phyloP scores from a whole-genome alignment of 2,797 vertebrate genomes.

The Eulemur albifrons region DNA sequence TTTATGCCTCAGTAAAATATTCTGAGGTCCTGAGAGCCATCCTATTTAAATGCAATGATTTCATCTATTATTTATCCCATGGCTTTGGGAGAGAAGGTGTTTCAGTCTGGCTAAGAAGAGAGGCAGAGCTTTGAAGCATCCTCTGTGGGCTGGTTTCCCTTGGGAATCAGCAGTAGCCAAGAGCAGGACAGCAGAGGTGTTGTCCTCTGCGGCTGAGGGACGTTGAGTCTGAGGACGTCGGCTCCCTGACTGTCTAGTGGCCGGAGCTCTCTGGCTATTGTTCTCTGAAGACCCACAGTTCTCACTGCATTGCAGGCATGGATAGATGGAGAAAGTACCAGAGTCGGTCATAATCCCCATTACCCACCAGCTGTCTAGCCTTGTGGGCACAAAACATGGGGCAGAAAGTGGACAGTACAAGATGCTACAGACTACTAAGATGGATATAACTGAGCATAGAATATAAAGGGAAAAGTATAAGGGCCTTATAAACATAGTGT shows the following conservation, averaged over 20 bases:
- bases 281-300: neutral
- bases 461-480: neutral
- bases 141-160: neutral
- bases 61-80: slow-evolving; percentile 71
- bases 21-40: neutral
- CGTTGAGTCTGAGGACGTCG: neutral
- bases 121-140: slow-evolving; percentile 53
- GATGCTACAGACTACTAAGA: neutral
- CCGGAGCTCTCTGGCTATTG: neutral
- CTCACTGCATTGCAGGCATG: neutral
- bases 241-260: neutral
- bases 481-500: neutral
- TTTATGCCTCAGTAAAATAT: slow-evolving; percentile 10
- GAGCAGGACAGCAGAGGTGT: neutral
- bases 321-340: neutral
- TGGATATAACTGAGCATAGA: neutral
- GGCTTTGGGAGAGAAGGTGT: slow-evolving; percentile 13
- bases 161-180: neutral
- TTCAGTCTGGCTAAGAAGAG: neutral
- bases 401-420: neutral
- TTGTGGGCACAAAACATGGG: neutral
- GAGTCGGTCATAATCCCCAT: neutral
- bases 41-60: slow-evolving; percentile 40
- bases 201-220: neutral
- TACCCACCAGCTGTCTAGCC: neutral